Percentiles rank a stretch among this genome's conserved stretches.
Conservation (phyloP, 2,113 vertebrate species). For the Lepidothrix coronata region DNA sequence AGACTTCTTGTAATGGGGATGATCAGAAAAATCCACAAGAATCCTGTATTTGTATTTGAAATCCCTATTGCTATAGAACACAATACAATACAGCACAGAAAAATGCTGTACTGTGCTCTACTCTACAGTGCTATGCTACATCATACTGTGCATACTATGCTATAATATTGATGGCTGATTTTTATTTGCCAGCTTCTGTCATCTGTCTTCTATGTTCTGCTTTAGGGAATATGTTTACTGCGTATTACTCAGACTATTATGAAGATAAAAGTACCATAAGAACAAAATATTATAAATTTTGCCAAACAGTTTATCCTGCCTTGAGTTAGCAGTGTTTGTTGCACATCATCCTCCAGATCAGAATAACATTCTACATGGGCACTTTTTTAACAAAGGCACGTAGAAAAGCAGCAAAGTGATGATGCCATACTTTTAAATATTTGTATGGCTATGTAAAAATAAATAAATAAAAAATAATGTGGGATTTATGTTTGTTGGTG, state of each 20-base stretch:
- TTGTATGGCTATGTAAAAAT: not conserved
- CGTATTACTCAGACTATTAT: not conserved
- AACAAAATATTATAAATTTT: not conserved
- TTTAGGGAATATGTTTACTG: not conserved
- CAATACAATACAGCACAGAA: not conserved
- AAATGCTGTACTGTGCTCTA: not conserved
- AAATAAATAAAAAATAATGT: not conserved
- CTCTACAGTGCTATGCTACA: not conserved
- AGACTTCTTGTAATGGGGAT: not conserved
- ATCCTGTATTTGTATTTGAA: not conserved
- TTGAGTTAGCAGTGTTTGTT: not conserved
- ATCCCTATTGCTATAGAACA: not conserved
- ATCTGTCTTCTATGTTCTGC: not conserved
- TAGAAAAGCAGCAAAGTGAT: not conserved
- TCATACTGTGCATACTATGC: too few species aligned
- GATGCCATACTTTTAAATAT: not conserved
- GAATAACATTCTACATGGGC: rapidly evolving
- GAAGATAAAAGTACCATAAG: not conserved
- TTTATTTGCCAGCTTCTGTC: not conserved
- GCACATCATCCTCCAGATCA: not conserved
- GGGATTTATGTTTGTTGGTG: not conserved
- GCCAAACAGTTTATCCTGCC: not conserved
- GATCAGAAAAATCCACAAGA: not conserved
- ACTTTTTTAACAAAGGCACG: not conserved
- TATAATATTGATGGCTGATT: not conserved